These are phyloP conservation scores for Oryzaephilus surinamensis DNA, from an alignment of 1,140 invertebrate species.

Conservation along the genomic window DNA sequence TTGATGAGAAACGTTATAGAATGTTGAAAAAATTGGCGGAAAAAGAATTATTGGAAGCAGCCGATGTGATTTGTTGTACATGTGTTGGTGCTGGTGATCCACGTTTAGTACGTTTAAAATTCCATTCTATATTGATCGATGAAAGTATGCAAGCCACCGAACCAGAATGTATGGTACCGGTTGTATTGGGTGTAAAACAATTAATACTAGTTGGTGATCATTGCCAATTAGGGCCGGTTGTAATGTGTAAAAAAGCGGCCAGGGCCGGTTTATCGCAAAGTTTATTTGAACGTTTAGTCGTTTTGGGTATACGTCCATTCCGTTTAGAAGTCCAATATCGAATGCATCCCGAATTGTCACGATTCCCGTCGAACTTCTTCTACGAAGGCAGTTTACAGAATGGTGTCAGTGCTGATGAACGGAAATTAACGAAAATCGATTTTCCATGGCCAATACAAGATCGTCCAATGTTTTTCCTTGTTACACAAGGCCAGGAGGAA, in stretches of 20 bases:
- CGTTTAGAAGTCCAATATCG: slow-evolving; percentile 96
- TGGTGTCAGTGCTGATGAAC: slow-evolving; percentile 92
- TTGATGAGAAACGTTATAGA: slow-evolving; percentile 91
- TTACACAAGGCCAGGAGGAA: slow-evolving; percentile 96
- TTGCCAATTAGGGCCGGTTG: slow-evolving; percentile 95
- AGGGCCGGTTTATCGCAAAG: slow-evolving; percentile 94
- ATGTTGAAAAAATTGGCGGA: slow-evolving; percentile 87
- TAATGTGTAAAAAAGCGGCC: slow-evolving; percentile 99
- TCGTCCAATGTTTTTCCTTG: slow-evolving; percentile 98
- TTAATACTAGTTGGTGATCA: slow-evolving; percentile 97
- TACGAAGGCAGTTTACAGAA: slow-evolving; percentile 98
- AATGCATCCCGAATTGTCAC: slow-evolving; percentile 95
- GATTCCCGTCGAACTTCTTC: slow-evolving; percentile 99
- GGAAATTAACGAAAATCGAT: slow-evolving; percentile 81
- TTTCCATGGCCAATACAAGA: slow-evolving; percentile 97
- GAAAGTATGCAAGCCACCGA: slow-evolving; percentile 86
- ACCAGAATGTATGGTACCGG: slow-evolving; percentile 85
- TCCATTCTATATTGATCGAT: slow-evolving; percentile 96
- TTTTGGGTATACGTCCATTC: slow-evolving; percentile 90
- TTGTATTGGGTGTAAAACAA: slow-evolving; percentile 93
- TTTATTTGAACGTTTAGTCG: slow-evolving; percentile 93
- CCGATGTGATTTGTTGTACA: slow-evolving; percentile 98
- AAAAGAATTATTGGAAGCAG: slow-evolving; percentile 83
- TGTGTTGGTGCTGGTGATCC: slow-evolving; percentile 98
- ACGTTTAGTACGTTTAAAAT: slow-evolving; percentile 80